Conservation (phyloP, 1,140 invertebrate species). For the Glossosoma conforme region DNA sequence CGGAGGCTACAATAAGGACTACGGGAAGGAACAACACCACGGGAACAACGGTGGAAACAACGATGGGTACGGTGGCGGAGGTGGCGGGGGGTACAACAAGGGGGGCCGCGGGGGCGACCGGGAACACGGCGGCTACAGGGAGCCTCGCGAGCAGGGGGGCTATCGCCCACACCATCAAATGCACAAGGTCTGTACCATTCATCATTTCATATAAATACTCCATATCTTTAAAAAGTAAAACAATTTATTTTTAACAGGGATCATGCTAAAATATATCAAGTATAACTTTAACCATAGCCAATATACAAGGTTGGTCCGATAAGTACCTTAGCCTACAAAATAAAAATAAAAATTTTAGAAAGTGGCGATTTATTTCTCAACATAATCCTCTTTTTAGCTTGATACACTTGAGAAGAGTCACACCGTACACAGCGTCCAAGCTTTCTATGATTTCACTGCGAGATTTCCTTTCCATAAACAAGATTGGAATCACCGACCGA, state of each 20-base stretch:
- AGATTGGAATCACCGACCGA: too few species aligned
- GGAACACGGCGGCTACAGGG: conserved; percentile 37
- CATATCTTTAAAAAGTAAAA: background rate
- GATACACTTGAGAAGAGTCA: too few species aligned
- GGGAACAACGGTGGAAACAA: background rate
- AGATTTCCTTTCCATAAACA: too few species aligned
- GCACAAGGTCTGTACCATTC: conserved; percentile 39
- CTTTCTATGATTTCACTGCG: too few species aligned
- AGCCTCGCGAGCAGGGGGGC: conserved; percentile 36
- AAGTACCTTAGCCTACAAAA: too few species aligned
- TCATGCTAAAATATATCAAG: too few species aligned
- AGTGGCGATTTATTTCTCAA: background rate
- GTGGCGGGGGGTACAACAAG: conserved; percentile 18
- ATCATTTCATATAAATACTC: background rate
- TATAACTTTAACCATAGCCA: too few species aligned
- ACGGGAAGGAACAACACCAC: background rate
- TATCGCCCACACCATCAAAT: conserved; percentile 43
- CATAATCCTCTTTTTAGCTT: too few species aligned
- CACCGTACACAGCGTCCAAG: too few species aligned
- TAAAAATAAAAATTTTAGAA: background rate
- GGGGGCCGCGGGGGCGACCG: conserved; percentile 35
- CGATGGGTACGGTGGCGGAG: background rate
- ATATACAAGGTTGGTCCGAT: too few species aligned
- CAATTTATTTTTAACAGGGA: background rate
- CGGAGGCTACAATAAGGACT: background rate